Conservation (phyloP, 2,888 invertebrate species). For the Esperia sulphurella region DNA sequence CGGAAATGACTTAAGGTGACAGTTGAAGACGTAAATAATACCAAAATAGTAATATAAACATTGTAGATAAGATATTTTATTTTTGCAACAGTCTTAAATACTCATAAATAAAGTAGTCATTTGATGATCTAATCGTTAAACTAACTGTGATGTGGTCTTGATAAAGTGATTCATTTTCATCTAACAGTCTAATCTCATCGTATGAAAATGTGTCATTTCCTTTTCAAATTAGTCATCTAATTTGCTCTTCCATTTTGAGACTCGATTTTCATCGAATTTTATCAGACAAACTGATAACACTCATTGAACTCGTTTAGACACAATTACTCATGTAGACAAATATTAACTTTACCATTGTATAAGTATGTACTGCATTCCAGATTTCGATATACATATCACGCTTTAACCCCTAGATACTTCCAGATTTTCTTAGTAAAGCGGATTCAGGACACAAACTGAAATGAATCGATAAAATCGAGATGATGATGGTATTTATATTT, state of each 20-base stretch:
- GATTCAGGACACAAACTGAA: no score
- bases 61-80: no score
- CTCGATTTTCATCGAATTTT: neutral
- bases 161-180: conserved; percentile 6
- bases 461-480: no score
- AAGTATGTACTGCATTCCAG: neutral
- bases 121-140: conserved; percentile 1
- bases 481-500: no score
- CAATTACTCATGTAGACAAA: neutral
- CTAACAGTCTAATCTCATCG: conserved; percentile 1
- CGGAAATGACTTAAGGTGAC: no score
- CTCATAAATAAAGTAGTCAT: neutral
- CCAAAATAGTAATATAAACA: no score
- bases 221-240: conserved; percentile 4
- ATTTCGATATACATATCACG: no score
- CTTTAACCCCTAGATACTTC: no score
- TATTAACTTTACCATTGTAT: neutral
- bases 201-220: neutral
- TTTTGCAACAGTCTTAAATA: neutral
- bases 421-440: no score
- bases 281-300: neutral
- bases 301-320: neutral
- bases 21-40: no score
- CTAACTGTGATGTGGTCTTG: neutral
- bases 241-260: neutral